These are phyloP conservation scores for Orius laevigatus DNA, from an alignment of 1,140 invertebrate genomes.

Conservation along the genomic window DNA sequence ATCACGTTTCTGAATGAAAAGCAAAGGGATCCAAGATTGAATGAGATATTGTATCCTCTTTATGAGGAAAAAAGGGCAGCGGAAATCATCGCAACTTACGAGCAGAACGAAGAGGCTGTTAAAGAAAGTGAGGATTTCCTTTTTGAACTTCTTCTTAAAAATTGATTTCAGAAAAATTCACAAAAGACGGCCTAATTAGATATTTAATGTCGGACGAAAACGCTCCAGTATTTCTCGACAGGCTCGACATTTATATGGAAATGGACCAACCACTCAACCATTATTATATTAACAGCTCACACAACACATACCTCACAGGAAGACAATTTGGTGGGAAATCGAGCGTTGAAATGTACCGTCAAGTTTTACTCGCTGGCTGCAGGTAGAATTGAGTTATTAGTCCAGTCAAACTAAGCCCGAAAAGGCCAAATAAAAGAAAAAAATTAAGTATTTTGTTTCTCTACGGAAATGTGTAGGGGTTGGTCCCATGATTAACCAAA, in stretches of 20 bases:
- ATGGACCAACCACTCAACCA: slow-evolving; percentile 97
- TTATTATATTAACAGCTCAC: slow-evolving; percentile 99
- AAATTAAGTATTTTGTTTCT: no score
- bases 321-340: slow-evolving; percentile 95
- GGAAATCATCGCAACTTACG: slow-evolving; percentile 90
- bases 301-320: slow-evolving; percentile 95
- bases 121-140: slow-evolving; percentile 46
- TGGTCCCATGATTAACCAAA: no score
- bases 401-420: no score
- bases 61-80: slow-evolving; percentile 87
- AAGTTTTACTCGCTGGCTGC: slow-evolving; percentile 88
- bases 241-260: slow-evolving; percentile 93
- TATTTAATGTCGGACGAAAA: slow-evolving; percentile 99
- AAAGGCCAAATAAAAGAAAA: no score
- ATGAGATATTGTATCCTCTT: slow-evolving; percentile 96
- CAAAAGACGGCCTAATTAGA: slow-evolving; percentile 86
- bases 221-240: slow-evolving; percentile 93
- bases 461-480: no score
- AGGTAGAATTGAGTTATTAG: slow-evolving; percentile 34
- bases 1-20: slow-evolving; percentile 95
- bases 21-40: slow-evolving; percentile 93
- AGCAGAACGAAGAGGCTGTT: slow-evolving; percentile 65
- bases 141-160: slow-evolving; percentile 20
- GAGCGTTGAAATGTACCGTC: slow-evolving; percentile 96
- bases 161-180: slow-evolving; percentile 43